Evolutionary conservation across 2,113 vertebrate species (phyloP), one percentile per base, ranked within the genome.

Genomic region (Trinectes maculatus): DNA sequence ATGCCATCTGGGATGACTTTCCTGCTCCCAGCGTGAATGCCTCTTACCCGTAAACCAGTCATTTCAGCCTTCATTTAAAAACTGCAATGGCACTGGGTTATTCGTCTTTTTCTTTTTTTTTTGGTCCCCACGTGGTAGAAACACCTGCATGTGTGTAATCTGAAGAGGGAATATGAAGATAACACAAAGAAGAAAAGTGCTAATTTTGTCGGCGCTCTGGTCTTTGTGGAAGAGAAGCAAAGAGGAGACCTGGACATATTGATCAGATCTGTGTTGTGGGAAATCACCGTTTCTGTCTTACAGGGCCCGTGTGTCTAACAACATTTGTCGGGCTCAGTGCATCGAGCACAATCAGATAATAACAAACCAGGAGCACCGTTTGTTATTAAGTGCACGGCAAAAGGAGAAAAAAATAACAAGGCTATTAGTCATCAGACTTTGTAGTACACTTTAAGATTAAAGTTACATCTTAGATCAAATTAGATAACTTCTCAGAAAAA

Each of bases 1-100:
- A 86, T 85, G 63, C 83, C 78, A 85, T 82, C 77, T 80, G 77
- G 78, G 75, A 80, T 79, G 83, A 74, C 77, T 83, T 77, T 80
- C 67, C 56, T 64, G 68, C 44, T 72, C 59, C 74, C 70, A 37
- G 48, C 48, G 52, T 24, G 52, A 36, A 62, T 77, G 71, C 48
- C 42, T 65, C 59, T 74, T 70, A 70, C 71, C 71, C 54, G 46
- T 57, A 71, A 84, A 76, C 54, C 62, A 46, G 67, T 71, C 46
- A 77, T 81, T 83, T 66, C 49, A 80, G 47, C 58, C 40, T 49
- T 78, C 37, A 60, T 71, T 80, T 68, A 24, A 77, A 65, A 80
- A 58, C 55, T 39, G 55, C 57, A 71, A 29, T 46, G 56, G 49
- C 42, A 26, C 28, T 67, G 42, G 31, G 42, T 52, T 53, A 37